Evolutionary conservation across 2,113 vertebrate genomes (phyloP).

Genomic region (Daboia siamensis): DNA sequence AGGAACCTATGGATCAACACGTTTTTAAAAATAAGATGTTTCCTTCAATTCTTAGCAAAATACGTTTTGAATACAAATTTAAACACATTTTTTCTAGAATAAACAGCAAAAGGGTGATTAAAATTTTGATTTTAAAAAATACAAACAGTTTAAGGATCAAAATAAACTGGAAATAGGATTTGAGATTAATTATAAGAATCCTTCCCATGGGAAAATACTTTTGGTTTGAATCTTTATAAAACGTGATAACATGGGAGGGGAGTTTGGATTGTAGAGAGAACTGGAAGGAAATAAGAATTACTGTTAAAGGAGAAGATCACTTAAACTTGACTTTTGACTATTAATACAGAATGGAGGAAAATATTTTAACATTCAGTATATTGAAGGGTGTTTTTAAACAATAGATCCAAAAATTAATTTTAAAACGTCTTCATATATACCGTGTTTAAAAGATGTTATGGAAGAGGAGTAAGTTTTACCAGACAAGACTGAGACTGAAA

Average conservation of each 20-base stretch:
- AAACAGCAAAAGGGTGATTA: no score
- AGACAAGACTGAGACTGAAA: neutral
- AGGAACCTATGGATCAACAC: neutral
- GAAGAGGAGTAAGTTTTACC: neutral
- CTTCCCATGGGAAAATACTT: neutral
- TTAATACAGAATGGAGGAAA: neutral
- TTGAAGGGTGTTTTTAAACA: neutral
- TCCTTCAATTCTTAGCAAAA: neutral
- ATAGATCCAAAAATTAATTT: neutral
- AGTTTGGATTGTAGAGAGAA: no score
- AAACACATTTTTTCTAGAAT: no score
- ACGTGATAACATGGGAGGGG: neutral
- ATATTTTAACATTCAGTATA: neutral
- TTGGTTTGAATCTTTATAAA: neutral
- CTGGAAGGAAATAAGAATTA: no score
- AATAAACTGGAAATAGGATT: neutral
- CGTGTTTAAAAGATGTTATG: neutral
- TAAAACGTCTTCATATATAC: neutral
- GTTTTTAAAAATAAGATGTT: neutral
- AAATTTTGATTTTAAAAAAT: no score
- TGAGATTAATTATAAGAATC: neutral
- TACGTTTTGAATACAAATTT: neutral
- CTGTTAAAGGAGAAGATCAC: no score
- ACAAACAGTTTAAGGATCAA: no score
- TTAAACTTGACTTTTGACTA: neutral